Evolutionary conservation across 2,888 invertebrate species (phyloP), one percentile per base, ranked within the genome.

Genomic region (Synanthedon formicaeformis): DNA sequence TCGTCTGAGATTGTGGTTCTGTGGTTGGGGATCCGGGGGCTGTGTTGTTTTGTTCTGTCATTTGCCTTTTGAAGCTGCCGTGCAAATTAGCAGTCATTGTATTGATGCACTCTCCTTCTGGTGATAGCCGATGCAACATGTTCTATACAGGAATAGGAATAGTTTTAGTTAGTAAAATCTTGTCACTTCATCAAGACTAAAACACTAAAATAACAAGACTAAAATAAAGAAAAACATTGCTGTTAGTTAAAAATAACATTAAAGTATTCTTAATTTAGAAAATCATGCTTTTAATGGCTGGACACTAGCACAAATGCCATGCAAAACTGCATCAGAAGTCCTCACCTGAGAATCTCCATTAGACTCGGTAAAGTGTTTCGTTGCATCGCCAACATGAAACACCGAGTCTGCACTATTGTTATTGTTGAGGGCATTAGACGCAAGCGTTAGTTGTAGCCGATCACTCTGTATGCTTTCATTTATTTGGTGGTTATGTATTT

Each of bases 111-210:
- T 90, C 90, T 58, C 92, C 92, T 69, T 92, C 92, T 51, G 92
- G 92, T 56, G 92, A 92, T 78, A 92, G 87, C 65, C 92, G 90
- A 71, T 92, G 92, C 69, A 90, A 88, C 71, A 91, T 90, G 59
- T 91, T 92, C 86, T 91, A 90, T 69, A 86, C 65, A 70, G 79
- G 75, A 81, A 84, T 71, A 84, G 75, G 73, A 82, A 80, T 62
- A 69, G 58, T 62, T 66, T 69, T 62, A 60, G 67, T 75, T 62
- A 74, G 62, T 71, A 62, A 53, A 67, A 60, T 65, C 40, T 52
- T 27, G 34, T 50, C 13, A 45, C 6, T 45, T 45, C n/a, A n/a
- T 45, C 48, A 52, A 56, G 51, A 51, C 5, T 50, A 49, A 34
- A 41, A 50, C 51, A 54, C 41, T 23, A 23, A 23, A 23, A 23